phyloP scores from a whole-genome alignment of 2,888 invertebrate genomes.

The Pollenia angustigena region DNA sequence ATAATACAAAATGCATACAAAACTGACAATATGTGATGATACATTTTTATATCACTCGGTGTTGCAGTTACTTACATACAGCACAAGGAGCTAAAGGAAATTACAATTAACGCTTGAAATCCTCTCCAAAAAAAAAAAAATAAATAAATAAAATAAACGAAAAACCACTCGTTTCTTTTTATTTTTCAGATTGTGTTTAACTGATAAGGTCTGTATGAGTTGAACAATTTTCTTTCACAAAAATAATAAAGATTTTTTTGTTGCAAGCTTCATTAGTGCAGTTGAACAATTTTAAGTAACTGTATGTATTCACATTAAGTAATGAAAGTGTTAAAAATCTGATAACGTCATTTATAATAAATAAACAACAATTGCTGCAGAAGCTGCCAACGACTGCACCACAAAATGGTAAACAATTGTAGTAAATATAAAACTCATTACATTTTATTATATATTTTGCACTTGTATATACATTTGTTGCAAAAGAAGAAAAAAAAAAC shows the following conservation, averaged over 20 bases:
- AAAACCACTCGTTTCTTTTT: conserved; percentile 26
- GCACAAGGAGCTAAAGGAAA: conserved; percentile 61
- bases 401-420: conserved; percentile 45
- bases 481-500: background rate
- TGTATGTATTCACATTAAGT: conserved; percentile 58
- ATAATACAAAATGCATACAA: conserved; percentile 35
- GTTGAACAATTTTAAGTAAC: conserved; percentile 65
- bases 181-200: conserved; percentile 43
- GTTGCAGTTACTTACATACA: background rate
- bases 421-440: conserved; percentile 55
- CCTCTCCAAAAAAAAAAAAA: conserved; percentile 42
- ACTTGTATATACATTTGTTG: background rate
- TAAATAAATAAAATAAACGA: background rate
- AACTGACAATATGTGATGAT: conserved; percentile 63
- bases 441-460: conserved; percentile 7
- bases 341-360: conserved; percentile 71
- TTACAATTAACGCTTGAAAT: conserved; percentile 66
- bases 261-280: conserved; percentile 61
- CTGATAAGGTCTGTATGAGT: conserved; percentile 45
- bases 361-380: conserved; percentile 63
- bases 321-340: conserved; percentile 74
- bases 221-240: conserved; percentile 53
- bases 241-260: conserved; percentile 55
- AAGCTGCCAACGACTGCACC: conserved; percentile 47
- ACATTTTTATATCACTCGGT: conserved; percentile 37